Evolutionary conservation across 2,888 invertebrate genomes (phyloP), one percentile per base, ranked within the genome.

Genomic region (Conus canariensis): DNA sequence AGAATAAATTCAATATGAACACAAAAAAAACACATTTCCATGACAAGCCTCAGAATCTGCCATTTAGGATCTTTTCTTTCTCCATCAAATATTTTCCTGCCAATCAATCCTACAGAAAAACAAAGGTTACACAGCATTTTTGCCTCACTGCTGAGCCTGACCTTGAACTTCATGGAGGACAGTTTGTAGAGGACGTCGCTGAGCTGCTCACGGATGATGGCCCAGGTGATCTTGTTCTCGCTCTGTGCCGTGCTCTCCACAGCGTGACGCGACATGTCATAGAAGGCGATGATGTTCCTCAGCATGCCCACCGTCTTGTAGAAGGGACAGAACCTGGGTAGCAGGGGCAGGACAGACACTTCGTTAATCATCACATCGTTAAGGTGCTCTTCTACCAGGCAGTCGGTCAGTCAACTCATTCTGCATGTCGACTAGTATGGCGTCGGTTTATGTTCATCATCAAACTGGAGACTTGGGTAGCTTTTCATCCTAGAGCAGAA

Each of bases 261-360:
- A 1, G 99, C 98, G 96, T 99, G 99, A 92, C 99, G 98, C 70
- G 99, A 98, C 98, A 99, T 98, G 97, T 99, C 99, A 97, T 99
- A 99, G 97, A 99, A 99, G 90, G 98, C 97, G 96, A 99, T 99
- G 97, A 99, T 99, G 97, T 99, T 99, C 96, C 97, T 98, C 96
- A 99, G 96, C 99, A 99, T 99, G 94, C 99, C 99, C 91, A 99
- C 99, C 25, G 99, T 99, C 97, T 99, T 99, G 97, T 99, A 99
- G 97, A 99, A 99, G 95, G 99, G 99, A 96, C 99, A 99, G 97
- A 99, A 99, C 93, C 99, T 96, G 93, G 6, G 93, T 3, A 64
- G 45, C 45, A 45, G 45, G 2, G 45, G 45, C 45, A 45, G 45
- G 45, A 45, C 45, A 45, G 45, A 45, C 45, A 45, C 45, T 45